These are phyloP conservation scores for Cerastis leucographa DNA, from an alignment of 2,888 invertebrate species.

Conservation along the genomic window DNA sequence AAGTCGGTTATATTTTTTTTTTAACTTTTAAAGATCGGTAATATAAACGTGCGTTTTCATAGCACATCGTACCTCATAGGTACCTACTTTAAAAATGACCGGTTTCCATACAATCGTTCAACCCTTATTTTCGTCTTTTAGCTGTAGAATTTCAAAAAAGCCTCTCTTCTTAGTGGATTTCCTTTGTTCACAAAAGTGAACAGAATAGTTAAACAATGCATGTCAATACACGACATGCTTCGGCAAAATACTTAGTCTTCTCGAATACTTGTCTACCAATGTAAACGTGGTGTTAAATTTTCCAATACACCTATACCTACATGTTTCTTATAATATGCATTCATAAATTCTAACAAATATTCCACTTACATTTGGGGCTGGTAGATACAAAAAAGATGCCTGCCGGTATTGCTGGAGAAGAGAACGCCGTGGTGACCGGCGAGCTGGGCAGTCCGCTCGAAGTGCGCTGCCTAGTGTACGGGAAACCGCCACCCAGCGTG, in stretches of 20 bases:
- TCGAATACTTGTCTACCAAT: not conserved
- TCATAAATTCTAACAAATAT: constrained; percentile 62
- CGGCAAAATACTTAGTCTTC: no score
- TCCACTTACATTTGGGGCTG: constrained; percentile 72
- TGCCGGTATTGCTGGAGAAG: constrained; percentile 93
- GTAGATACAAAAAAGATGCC: constrained; percentile 91
- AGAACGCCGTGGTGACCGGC: constrained; percentile 92
- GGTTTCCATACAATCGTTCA: no score
- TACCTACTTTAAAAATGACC: not conserved
- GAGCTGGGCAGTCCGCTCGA: constrained; percentile 93
- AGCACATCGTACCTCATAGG: no score
- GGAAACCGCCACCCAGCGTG: constrained; percentile 94
- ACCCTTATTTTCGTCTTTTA: no score
- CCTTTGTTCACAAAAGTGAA: no score
- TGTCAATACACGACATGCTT: no score
- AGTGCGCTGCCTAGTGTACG: constrained; percentile 95
- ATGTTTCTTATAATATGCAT: not conserved
- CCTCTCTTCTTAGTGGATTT: no score
- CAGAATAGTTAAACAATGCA: no score
- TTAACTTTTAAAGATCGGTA: not conserved
- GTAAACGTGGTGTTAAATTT: no score
- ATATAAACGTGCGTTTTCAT: not conserved
- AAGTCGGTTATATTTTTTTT: no score
- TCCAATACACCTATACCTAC: no score
- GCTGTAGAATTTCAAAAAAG: no score